Conservation (phyloP, 1,140 invertebrate species). For the Meloidogyne chitwoodi region DNA sequence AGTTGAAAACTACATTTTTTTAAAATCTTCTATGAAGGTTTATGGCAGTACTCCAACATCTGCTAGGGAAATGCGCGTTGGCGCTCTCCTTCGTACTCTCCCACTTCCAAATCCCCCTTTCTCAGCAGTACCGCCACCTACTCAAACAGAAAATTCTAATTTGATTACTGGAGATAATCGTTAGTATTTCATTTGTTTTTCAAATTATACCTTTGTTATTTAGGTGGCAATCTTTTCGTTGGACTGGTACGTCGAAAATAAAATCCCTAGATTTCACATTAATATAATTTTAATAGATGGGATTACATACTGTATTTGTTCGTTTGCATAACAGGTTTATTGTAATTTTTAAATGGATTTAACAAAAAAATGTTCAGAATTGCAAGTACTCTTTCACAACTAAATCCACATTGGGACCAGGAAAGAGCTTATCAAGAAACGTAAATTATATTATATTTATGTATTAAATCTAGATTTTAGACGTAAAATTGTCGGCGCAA, state of each 20-base stretch:
- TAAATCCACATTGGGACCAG: slow-evolving; percentile 38
- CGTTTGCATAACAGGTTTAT: slow-evolving; percentile 42
- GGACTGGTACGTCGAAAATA: not conserved
- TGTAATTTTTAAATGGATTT: not conserved
- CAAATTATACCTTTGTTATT: not conserved
- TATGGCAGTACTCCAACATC: slow-evolving; percentile 22
- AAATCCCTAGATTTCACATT: not conserved
- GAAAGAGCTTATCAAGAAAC: slow-evolving; percentile 44
- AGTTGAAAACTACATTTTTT: not conserved
- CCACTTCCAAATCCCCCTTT: not conserved
- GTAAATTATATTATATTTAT: not conserved
- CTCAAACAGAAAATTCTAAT: slow-evolving; percentile 24
- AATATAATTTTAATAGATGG: slow-evolving; percentile 37
- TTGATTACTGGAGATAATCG: slow-evolving; percentile 37
- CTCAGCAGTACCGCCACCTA: slow-evolving; percentile 9
- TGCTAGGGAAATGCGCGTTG: slow-evolving; percentile 22
- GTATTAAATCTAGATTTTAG: not conserved
- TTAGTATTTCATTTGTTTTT: not conserved
- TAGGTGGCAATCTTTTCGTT: slow-evolving; percentile 17
- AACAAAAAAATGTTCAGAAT: slow-evolving; percentile 35
- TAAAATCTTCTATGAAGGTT: not conserved
- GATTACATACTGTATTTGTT: slow-evolving; percentile 41
- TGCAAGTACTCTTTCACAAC: slow-evolving; percentile 18
- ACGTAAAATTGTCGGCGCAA: slow-evolving; percentile 43
- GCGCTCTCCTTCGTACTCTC: slow-evolving; percentile 33